Base-by-base conservation (phyloP, 2,113 vertebrate species). In the Pantherophis guttatus region DNA sequence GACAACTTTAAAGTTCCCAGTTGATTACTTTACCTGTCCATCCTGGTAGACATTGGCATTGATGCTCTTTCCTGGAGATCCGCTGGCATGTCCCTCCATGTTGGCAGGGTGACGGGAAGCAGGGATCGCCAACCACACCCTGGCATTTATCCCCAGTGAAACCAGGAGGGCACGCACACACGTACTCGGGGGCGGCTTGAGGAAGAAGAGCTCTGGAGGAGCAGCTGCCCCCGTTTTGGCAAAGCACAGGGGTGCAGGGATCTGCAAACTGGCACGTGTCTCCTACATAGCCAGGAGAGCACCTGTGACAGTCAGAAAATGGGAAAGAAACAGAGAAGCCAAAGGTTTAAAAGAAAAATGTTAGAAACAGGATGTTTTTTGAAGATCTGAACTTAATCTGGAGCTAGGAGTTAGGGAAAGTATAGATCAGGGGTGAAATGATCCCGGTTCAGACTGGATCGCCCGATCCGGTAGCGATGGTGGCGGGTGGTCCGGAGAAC, bases 141-240 rank as follows among this genome's bases (percentile, higher is more conserved):
- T 97, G 94, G 89, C 97, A 97, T 50, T 53, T 59, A 17, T 96
- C 52, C 0, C 97, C 97, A 9, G 95, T 94, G 93, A 96, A 96
- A 87, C 96, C 96, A 3, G 94, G 88, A 29, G 92, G 93, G 58
- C 97, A 97, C 58, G 87, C 52, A 65, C 97, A 97, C 2, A 91
- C 9, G 4, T 17, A 3, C 13, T 85, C 7, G 0, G 92, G 52
- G 29, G 94, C 21, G 3, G 1, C 3, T 0, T 23, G 24, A 4
- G 89, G 19, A 6, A 33, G 3, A 4, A 94, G 93, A 4, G 89
- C 91, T 52, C 92, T 85, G 23, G 88, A n/a, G 5, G 91, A 90
- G 54, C 97, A 97, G 29, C 95, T 95, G 65, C 96, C 97, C 1
- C 96, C 96, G 5, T 97, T 97, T 89, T 95, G 93, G 91, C 97